Evolutionary conservation across 1,140 invertebrate genomes (phyloP).

Genomic region (Bombus huntii): DNA sequence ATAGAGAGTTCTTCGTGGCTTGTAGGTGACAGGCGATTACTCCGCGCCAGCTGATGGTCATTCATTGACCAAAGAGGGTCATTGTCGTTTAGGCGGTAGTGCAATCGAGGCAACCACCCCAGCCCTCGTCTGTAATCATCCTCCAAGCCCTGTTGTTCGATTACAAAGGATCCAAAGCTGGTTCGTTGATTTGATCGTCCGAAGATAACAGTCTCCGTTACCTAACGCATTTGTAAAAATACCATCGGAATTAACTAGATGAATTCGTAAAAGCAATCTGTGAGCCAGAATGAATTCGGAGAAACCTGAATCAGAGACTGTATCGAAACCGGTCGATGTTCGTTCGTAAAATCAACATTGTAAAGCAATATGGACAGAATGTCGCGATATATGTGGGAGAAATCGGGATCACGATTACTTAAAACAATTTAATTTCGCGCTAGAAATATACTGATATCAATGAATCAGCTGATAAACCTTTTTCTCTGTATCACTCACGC

Average conservation of each 20-base stretch:
- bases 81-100: conserved; percentile 61
- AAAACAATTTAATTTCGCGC: too few relatives aligned
- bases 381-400: background rate
- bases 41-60: conserved; percentile 54
- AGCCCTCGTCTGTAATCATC: conserved; percentile 60
- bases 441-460: too few relatives aligned
- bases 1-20: conserved; percentile 54
- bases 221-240: conserved; percentile 4
- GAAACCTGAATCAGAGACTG: background rate
- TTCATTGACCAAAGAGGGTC: conserved; percentile 65
- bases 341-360: background rate
- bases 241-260: background rate
- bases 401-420: accelerated
- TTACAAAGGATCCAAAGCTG: conserved; percentile 55
- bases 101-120: conserved; percentile 47
- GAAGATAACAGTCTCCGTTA: conserved; percentile 55
- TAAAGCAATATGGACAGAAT: background rate
- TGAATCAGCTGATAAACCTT: too few relatives aligned
- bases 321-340: background rate
- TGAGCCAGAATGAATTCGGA: background rate
- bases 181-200: conserved; percentile 44
- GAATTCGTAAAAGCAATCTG: background rate
- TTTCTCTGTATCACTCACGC: too few relatives aligned
- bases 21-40: conserved; percentile 63
- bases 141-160: conserved; percentile 46